Percentiles rank a stretch among this genome's conserved stretches.
These are phyloP conservation scores for Hyppa rectilinea DNA, from an alignment of 2,888 invertebrate species.

Conservation along the genomic window DNA sequence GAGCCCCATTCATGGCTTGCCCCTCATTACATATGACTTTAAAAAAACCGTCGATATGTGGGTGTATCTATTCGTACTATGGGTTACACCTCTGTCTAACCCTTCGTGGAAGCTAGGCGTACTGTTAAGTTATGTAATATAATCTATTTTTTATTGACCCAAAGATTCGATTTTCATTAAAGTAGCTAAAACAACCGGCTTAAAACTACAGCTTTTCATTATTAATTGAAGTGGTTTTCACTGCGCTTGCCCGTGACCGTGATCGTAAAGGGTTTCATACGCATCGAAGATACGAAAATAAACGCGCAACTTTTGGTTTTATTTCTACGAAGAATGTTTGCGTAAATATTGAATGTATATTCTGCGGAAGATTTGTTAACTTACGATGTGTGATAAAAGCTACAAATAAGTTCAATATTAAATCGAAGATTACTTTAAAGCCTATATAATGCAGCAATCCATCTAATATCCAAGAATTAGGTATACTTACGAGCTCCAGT, in stretches of 20 bases:
- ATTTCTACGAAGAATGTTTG: conserved; percentile 48
- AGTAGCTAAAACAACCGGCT: background rate
- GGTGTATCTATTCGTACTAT: no score
- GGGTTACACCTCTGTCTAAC: no score
- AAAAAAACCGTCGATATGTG: no score
- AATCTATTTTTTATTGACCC: background rate
- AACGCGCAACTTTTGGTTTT: conserved; percentile 43
- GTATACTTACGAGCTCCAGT: no score
- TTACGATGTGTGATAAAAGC: conserved; percentile 6
- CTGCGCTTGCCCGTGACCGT: conserved; percentile 10
- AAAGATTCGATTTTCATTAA: no score
- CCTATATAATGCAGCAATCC: background rate
- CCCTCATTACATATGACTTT: no score
- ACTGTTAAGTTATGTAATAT: background rate
- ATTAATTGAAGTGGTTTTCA: conserved; percentile 11
- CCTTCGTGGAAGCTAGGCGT: background rate
- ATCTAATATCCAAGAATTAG: background rate
- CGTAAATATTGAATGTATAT: conserved; percentile 57
- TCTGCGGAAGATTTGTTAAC: conserved; percentile 36
- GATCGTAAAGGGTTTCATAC: conserved; percentile 37
- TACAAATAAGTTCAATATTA: conserved; percentile 20
- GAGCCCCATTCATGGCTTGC: no score
- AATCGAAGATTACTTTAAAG: background rate
- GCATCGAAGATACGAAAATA: conserved; percentile 48
- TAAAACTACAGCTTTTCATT: background rate